phyloP scores from a whole-genome alignment of 2,797 vertebrate species.

The Notoglanidium macrostoma region DNA sequence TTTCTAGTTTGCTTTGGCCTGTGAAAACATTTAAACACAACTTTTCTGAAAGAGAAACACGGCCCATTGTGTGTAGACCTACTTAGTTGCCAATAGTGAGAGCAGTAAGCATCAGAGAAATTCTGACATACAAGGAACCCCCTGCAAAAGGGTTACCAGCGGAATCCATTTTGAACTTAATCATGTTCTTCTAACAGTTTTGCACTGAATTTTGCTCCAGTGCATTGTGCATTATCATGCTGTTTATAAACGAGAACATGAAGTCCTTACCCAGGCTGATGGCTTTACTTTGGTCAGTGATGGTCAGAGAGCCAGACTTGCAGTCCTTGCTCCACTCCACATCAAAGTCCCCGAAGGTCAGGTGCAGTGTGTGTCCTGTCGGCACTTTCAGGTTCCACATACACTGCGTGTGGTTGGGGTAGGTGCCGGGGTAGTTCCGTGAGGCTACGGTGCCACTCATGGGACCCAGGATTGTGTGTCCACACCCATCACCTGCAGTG shows the following conservation, averaged over 20 bases:
- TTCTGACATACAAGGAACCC: neutral
- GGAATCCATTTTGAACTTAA: neutral
- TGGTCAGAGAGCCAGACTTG: conserved; percentile 76
- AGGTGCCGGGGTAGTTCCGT: conserved; percentile 86
- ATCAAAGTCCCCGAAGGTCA: conserved; percentile 85
- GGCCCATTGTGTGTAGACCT: neutral
- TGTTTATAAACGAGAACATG: neutral
- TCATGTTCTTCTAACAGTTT: neutral
- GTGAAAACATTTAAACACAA: neutral
- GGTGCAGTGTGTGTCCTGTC: conserved; percentile 69
- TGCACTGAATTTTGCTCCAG: neutral
- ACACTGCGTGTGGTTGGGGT: conserved; percentile 81
- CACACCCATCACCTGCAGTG: conserved; percentile 81
- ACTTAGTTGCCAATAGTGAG: neutral
- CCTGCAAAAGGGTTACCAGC: neutral
- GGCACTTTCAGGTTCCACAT: conserved; percentile 76
- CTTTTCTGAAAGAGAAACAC: neutral
- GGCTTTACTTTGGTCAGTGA: conserved; percentile 67
- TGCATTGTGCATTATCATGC: neutral
- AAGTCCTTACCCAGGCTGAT: conserved; percentile 71
- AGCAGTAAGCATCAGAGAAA: neutral
- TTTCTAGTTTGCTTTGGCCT: neutral
- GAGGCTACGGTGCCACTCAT: conserved; percentile 84
- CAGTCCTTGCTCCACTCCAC: conserved; percentile 79
- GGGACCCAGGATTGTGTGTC: conserved; percentile 76